phyloP scores from a whole-genome alignment of 1,140 invertebrate species.

The Drosophila simulans region DNA sequence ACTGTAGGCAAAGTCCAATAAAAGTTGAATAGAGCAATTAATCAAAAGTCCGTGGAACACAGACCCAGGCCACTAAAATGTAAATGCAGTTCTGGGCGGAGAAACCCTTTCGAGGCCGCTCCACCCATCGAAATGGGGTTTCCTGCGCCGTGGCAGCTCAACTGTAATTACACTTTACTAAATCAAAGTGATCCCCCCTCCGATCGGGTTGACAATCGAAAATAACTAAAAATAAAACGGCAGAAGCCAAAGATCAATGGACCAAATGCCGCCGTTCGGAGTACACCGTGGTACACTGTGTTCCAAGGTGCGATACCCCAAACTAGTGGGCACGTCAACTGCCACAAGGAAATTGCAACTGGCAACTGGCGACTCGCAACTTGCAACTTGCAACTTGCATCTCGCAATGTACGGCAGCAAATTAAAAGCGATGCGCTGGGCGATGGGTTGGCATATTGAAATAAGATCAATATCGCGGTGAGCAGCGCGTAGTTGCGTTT shows the following conservation, averaged over 20 bases:
- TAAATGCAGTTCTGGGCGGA: not conserved
- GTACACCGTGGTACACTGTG: not conserved
- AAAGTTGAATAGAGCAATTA: not conserved
- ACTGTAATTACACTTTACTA: conserved; percentile 51
- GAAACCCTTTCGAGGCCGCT: not conserved
- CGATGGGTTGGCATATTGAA: conserved; percentile 71
- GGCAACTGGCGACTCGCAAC: conserved; percentile 27
- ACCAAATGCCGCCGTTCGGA: conserved; percentile 28
- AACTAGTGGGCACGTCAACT: conserved; percentile 54
- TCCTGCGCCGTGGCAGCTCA: not conserved
- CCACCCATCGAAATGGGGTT: conserved; percentile 18
- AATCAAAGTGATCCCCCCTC: conserved; percentile 34
- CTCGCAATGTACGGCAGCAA: conserved; percentile 53
- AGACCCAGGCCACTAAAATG: not conserved
- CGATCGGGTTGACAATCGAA: conserved; percentile 38
- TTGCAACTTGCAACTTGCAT: conserved; percentile 5
- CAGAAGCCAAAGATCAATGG: conserved; percentile 46
- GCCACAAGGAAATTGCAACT: conserved; percentile 51
- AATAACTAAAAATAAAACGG: conserved; percentile 5
- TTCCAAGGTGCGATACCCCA: conserved; percentile 44
- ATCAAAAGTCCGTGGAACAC: not conserved
- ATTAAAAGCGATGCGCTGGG: conserved; percentile 58
- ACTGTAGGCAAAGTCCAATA: not conserved
- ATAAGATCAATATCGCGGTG: conserved; percentile 80
- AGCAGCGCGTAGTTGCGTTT: conserved; percentile 79